These are phyloP conservation scores for Pseudopipra pipra DNA, from an alignment of 2,113 vertebrate genomes.

Conservation along the genomic window DNA sequence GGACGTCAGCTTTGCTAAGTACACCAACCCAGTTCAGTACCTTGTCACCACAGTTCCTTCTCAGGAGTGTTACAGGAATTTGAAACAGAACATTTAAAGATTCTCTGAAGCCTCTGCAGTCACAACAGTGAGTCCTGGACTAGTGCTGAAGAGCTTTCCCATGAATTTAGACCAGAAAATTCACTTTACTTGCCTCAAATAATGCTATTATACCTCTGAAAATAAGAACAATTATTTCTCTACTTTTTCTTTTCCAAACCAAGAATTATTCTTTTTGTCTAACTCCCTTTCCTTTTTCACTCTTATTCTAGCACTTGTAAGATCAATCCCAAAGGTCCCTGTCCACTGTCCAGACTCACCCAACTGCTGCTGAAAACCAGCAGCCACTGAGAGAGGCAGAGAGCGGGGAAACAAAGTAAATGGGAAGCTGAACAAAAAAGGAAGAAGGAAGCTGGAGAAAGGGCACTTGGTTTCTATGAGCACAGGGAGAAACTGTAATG, in stretches of 20 bases:
- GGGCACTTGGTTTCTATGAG: not conserved
- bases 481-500: not conserved
- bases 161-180: not conserved
- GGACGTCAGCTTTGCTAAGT: not conserved
- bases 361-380: not conserved
- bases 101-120: not conserved
- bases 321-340: not conserved
- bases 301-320: not conserved
- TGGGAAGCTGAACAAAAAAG: not conserved
- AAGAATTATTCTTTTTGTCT: not conserved
- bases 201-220: not conserved
- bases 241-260: not conserved
- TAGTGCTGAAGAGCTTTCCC: not conserved
- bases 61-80: not conserved
- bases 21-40: not conserved
- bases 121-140: rapidly evolving
- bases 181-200: not conserved
- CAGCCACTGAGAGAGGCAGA: not conserved
- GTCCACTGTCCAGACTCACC: not conserved
- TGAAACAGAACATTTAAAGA: not conserved
- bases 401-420: not conserved
- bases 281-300: not conserved
- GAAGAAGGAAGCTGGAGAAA: not conserved
- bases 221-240: not conserved
- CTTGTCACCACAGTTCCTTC: not conserved